Conservation (phyloP, 2,797 vertebrate species). For the Choloepus didactylus region DNA sequence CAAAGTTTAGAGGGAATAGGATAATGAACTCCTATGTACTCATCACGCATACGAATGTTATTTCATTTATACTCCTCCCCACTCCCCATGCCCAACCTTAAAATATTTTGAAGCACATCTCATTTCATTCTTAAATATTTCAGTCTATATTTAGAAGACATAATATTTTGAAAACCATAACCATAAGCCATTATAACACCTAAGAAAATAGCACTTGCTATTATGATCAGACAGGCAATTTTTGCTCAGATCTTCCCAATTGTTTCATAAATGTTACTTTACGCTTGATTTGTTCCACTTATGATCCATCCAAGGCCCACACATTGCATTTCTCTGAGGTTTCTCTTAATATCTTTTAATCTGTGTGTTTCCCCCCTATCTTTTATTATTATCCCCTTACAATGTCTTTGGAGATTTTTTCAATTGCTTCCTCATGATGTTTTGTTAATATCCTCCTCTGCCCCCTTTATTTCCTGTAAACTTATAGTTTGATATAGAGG, state of each 20-base stretch:
- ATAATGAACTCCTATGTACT: neutral
- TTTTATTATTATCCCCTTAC: neutral
- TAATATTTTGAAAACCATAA: neutral
- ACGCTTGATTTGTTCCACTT: neutral
- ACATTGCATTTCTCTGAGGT: neutral
- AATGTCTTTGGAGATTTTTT: neutral
- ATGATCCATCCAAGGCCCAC: neutral
- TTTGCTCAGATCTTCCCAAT: neutral
- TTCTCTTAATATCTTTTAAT: conserved; percentile 2
- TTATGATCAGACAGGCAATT: neutral
- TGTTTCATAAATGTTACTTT: neutral
- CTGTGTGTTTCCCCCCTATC: neutral
- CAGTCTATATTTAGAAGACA: neutral
- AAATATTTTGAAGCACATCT: neutral
- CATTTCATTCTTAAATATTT: neutral
- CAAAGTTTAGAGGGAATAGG: neutral
- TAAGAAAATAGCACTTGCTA: neutral
- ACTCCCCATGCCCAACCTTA: neutral
- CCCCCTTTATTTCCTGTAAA: neutral
- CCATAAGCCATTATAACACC: neutral
- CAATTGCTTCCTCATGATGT: neutral
- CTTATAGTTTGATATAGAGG: neutral
- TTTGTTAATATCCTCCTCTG: neutral
- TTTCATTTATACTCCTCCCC: neutral
- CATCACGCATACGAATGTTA: neutral